These are phyloP conservation scores for Suillia variegata DNA, from an alignment of 2,888 invertebrate species.

Conservation along the genomic window DNA sequence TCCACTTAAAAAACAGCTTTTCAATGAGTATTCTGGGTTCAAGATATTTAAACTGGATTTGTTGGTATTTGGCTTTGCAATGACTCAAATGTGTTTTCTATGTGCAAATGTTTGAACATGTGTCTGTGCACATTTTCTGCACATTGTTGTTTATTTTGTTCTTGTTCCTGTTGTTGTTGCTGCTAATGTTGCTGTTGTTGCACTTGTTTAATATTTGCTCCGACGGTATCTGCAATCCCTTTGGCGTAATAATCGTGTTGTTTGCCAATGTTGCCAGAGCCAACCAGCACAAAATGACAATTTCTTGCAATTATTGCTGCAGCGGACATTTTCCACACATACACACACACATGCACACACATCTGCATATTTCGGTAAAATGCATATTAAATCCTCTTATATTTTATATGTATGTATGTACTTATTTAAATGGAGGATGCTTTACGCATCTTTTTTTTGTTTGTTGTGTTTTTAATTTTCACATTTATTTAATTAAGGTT, in stretches of 20 bases:
- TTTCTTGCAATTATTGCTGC: neutral
- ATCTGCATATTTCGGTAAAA: slow-evolving; percentile 8
- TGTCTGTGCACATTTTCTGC: neutral
- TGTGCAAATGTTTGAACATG: too few relatives aligned
- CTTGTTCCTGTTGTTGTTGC: slow-evolving; percentile 13
- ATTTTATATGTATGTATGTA: too few relatives aligned
- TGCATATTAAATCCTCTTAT: neutral
- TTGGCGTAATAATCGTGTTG: neutral
- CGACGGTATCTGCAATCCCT: neutral
- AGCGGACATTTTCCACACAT: neutral
- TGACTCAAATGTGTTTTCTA: too few relatives aligned
- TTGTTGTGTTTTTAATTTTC: too few relatives aligned
- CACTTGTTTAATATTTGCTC: neutral
- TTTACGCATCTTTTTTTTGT: too few relatives aligned
- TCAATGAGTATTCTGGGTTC: too few relatives aligned
- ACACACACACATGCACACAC: slow-evolving; percentile 22
- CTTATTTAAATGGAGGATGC: too few relatives aligned
- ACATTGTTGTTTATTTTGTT: slow-evolving; percentile 7
- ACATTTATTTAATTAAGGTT: too few relatives aligned
- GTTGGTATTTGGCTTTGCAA: too few relatives aligned
- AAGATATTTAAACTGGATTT: too few relatives aligned
- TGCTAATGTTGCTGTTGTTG: slow-evolving; percentile 8
- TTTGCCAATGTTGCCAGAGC: neutral
- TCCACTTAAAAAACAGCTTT: too few relatives aligned
- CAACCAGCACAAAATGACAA: neutral